These are phyloP conservation scores for Microcebus murinus DNA, from an alignment of 2,113 vertebrate species.

Conservation along the genomic window DNA sequence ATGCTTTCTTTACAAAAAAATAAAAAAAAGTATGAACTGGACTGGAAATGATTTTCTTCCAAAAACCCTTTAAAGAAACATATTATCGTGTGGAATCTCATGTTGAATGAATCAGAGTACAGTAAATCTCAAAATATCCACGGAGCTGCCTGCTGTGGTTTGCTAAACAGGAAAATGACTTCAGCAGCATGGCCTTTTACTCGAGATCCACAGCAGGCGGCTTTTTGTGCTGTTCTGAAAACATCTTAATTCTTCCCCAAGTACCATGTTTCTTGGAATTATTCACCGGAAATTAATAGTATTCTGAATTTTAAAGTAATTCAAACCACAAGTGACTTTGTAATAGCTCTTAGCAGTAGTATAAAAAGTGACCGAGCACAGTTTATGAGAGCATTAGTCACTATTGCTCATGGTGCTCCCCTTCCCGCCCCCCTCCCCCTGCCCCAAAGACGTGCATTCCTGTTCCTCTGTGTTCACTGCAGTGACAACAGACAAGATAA, in stretches of 20 bases:
- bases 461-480: neutral
- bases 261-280: conserved; percentile 65
- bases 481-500: neutral
- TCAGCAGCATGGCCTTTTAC: neutral
- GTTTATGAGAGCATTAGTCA: conserved; percentile 34
- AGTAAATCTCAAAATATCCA: conserved; percentile 62
- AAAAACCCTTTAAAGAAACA: conserved; percentile 58
- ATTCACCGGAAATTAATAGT: conserved; percentile 62
- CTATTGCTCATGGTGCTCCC: accelerated
- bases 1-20: neutral
- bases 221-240: conserved; percentile 49
- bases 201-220: conserved; percentile 10
- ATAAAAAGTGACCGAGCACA: neutral
- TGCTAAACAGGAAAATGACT: conserved; percentile 45
- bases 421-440: neutral
- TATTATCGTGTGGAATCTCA: conserved; percentile 60
- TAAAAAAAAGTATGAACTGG: neutral
- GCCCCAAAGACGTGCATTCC: neutral
- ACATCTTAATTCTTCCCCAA: conserved; percentile 65
- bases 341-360: neutral
- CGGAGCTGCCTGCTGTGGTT: conserved; percentile 26
- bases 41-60: conserved; percentile 22
- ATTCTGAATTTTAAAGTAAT: conserved; percentile 46
- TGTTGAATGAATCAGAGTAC: conserved; percentile 56
- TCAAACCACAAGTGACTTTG: conserved; percentile 60